Evolutionary conservation across 2,113 vertebrate genomes (phyloP).

Genomic region (Chascanopsetta lugubris): DNA sequence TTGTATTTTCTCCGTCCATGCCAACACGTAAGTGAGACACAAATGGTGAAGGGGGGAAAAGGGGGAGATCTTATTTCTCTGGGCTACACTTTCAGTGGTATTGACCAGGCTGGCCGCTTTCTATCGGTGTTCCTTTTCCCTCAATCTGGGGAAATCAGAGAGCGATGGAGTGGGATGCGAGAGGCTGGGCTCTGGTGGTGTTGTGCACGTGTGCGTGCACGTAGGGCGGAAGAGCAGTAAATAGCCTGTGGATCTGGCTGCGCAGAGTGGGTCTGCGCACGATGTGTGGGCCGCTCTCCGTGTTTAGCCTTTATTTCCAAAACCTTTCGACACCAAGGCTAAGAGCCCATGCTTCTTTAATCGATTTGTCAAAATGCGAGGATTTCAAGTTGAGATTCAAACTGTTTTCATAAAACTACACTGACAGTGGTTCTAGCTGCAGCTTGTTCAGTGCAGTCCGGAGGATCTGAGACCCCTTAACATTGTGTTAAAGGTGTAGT

Average conservation of each 20-base stretch:
- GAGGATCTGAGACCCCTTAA: neutral
- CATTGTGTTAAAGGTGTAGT: no score
- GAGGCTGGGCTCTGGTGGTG: conserved; percentile 28
- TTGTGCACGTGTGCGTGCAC: conserved; percentile 17
- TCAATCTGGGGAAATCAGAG: conserved; percentile 80
- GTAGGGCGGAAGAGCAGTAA: conserved; percentile 49
- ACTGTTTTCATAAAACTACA: neutral
- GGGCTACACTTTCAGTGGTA: conserved; percentile 67
- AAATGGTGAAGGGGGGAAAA: conserved; percentile 8
- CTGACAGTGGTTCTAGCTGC: neutral
- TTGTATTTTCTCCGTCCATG: conserved; percentile 24
- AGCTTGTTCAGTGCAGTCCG: neutral
- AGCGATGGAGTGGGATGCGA: conserved; percentile 60
- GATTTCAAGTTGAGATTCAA: conserved; percentile 30
- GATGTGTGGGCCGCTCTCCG: conserved; percentile 70
- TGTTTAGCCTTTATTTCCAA: conserved; percentile 68
- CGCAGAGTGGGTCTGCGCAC: conserved; percentile 47
- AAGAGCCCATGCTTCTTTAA: conserved; percentile 39
- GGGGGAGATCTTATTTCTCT: conserved; percentile 72
- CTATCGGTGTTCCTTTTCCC: conserved; percentile 72
- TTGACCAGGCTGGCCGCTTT: conserved; percentile 70
- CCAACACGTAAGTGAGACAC: conserved; percentile 20
- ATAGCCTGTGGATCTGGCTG: conserved; percentile 69
- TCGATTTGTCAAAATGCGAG: conserved; percentile 45
- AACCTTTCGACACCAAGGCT: conserved; percentile 59